Evolutionary conservation across 2,888 invertebrate species (phyloP), one percentile per base, ranked within the genome.

Genomic region (Luperina nickerlii): DNA sequence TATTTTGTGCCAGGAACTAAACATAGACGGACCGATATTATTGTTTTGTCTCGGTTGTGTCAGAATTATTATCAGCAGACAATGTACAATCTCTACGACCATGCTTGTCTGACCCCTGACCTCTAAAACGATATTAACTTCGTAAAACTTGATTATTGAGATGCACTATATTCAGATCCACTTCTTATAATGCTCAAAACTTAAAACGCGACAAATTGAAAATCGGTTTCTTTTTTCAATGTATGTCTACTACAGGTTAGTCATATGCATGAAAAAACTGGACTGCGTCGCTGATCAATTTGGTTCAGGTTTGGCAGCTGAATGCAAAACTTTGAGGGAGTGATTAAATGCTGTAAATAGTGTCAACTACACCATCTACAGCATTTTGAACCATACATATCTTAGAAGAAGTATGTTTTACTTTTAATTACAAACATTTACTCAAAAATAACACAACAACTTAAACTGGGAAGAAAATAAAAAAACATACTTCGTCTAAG

Each of bases 101-200:
- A 63, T 38, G 74, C 66, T 45, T 20, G 75, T 65, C n/a, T 79
- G 76, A 65, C 62, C 84, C 65, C 18, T 83, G 79, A 74, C 87
- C 87, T 84, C 76, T 79, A 11, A 62, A 74, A 68, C 71, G 27
- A 27, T 66, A 42, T 76, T 74, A 48, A 62, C 60, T 73, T 76
- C 51, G 63, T 75, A 60, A 63, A 73, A 74, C 57, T 86, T 82
- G 83, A 82, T 78, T 73, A 76, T 54, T 75, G 9, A 62, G n/a
- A 67, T 67, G n/a, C 68, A 60, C 6, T 32, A 32, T 32, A 32
- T 32, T 32, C 32, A 54, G n/a, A 38, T 60, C 6, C 27, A 20
- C 54, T 32, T 76, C 27, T 13, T 66, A 20, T 15, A 20, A 42
- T 1, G 18, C 32, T 38, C 11, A 27, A 79, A 77, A 57, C 2